Percentiles rank a stretch among this genome's conserved stretches.
Evolutionary conservation across 2,888 invertebrate species (phyloP).

Genomic region (Stenolophus ochropezus): DNA sequence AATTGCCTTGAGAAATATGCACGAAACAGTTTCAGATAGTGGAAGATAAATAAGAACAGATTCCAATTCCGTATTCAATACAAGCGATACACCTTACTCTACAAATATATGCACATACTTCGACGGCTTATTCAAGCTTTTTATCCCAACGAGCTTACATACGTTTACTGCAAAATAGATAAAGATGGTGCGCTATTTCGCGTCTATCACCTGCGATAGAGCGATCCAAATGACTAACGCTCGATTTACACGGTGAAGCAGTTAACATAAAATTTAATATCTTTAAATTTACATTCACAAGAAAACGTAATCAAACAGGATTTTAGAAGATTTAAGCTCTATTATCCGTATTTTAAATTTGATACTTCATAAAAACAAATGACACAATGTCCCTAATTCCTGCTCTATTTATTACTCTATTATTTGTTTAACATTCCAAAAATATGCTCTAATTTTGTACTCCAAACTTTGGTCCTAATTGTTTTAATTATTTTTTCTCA

Average conservation of each 20-base stretch:
- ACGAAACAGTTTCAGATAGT: slow-evolving; percentile 34
- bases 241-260: background rate
- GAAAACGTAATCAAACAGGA: no score
- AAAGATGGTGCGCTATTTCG: background rate
- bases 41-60: slow-evolving; percentile 38
- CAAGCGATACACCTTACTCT: slow-evolving; percentile 32
- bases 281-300: no score
- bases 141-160: slow-evolving; percentile 19
- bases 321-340: no score
- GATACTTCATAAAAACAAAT: no score
- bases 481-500: no score
- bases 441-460: no score
- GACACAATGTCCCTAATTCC: no score
- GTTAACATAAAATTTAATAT: background rate
- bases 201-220: background rate
- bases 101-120: slow-evolving; percentile 41
- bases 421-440: no score
- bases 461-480: no score
- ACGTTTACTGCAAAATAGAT: slow-evolving; percentile 36
- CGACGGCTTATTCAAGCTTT: slow-evolving; percentile 11
- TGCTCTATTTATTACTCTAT: no score
- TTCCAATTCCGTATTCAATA: slow-evolving; percentile 40
- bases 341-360: no score
- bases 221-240: background rate
- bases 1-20: slow-evolving; percentile 28